Evolutionary conservation across 2,797 vertebrate species (phyloP), one percentile per base, ranked within the genome.

Genomic region (Danionella dracula): DNA sequence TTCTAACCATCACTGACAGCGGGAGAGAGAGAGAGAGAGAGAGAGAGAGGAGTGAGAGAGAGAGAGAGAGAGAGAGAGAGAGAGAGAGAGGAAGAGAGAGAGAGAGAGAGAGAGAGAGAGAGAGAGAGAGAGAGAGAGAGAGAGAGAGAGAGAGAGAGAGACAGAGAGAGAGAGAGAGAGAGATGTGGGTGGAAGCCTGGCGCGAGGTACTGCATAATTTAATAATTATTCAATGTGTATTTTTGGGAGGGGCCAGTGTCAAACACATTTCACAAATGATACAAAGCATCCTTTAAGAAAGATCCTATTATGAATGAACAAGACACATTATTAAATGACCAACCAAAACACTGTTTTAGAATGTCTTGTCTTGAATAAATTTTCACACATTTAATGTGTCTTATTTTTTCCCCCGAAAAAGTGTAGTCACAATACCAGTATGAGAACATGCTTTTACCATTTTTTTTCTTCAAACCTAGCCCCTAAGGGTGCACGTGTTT

Each of bases 341-440:
- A n/a, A n/a, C 37, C 2, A 17, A 40, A 27, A 7, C 27, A 44
- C 54, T 42, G 41, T 41, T 50, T 49, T 16, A 34, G 8, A 61
- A 29, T 11, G 17, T n/a, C 35, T 49, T 21, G 37, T 21, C 41
- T 48, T 29, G 32, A 45, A 55, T 23, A 67, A 35, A 61, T 66
- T 38, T 68, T 72, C 58, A 66, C 42, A 66, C 5, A 72, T 72
- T 66, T 62, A 57, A 44, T 51, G 55, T 51, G 73, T 58, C 70
- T 66, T 66, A 75, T 50, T 68, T 75, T 72, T 45, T n/a, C 56
- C 40, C 20, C 23, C 23, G 8, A n/a, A 49, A 71, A 68, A 70
- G 4, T 19, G 45, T 32, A 29, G 31, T 61, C 45, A 71, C 70
- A 41, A 13, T 15, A 50, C 51, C 65, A 61, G 49, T 12, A 45